Evolutionary conservation across 2,113 vertebrate genomes (phyloP), one percentile per base, ranked within the genome.

Genomic region (Acanthochromis polyacanthus): DNA sequence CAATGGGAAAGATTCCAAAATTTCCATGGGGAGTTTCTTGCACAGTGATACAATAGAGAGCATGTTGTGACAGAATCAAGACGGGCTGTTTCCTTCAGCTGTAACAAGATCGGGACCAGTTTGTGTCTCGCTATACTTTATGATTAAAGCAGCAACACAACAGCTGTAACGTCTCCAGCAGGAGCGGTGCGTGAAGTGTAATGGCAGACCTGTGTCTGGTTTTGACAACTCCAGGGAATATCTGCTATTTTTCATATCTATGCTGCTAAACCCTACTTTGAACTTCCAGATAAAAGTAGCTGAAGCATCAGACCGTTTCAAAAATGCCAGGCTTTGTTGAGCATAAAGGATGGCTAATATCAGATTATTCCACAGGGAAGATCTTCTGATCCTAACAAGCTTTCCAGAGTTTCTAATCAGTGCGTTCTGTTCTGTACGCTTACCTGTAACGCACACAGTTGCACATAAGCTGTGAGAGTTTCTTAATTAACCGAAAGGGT

Each of bases 1-100:
- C 92, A 92, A 93, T 91, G 90, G 87, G 89, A 93, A 87, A 81
- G 89, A 90, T 91, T 88, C 80, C 68, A 83, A 93, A 87, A 91
- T 91, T 89, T 92, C 84, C 83, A 93, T 71, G 45, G 86, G 83
- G 93, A 91, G 71, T 90, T 88, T 89, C 59, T 82, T 36, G 62
- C 50, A 20, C 32, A 43, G 75, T 22, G 36, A 82, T 70, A 91
- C 81, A 92, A 92, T 88, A 57, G 83, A 56, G 64, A 82, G 74
- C 82, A 51, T 75, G 89, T 83, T 82, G 78, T 82, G 89, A 87
- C 90, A 87, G 84, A 86, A 80, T 58, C 52, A 71, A 87, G 70
- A 80, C 67, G 12, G 77, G 61, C 87, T 84, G 83, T 81, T 85
- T 80, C 71, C 80, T 74, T 81, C 74, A 77, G 67, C 78, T 69